Evolutionary conservation across 64 coral and sea anemone species (phyloP), one percentile per base, ranked within the genome.

Genomic region (Orbicella faveolata): DNA sequence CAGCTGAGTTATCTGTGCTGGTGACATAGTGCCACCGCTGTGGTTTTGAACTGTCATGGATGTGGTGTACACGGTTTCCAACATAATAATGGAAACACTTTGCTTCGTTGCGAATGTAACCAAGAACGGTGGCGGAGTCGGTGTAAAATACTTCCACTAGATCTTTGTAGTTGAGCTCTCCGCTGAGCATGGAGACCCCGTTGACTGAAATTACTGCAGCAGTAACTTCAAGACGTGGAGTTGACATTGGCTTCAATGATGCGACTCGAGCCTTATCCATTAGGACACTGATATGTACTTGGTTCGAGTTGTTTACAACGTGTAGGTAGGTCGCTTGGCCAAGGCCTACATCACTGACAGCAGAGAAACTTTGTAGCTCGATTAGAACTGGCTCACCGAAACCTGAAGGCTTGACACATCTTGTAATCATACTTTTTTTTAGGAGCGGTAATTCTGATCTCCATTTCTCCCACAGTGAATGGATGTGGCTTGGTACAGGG

Each of bases 391-490:
- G 79, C 70, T 74, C 67, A 57, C 89, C 89, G 25, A 90, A 90
- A 52, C 52, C 53, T 18, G 89, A 23, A 54, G 88, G 88, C 88
- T 90, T 90, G 61, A 90, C 30, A 66, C 78, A 90, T 74, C 77
- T 44, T 30, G 73, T 37, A 79, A 90, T 69, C 41, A 63, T 81
- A 16, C 81, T 52, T 72, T 83, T 61, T 63, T 89, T 66, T 30
- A 90, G 61, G 26, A 90, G 88, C 23, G 76, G 88, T 80, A 90
- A 51, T 19, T 90, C 77, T 25, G 88, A 70, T 55, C 88, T 79
- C 88, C 88, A 89, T 89, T 61, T 89, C 44, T 89, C 63, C 88
- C 78, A 90, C 23, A 25, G 88, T 66, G 63, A 70, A 33, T 69
- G 75, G 51, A 90, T 90, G 77, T 75, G 76, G 21, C 78, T 54